Evolutionary conservation across 2,888 invertebrate genomes (phyloP), one percentile per base, ranked within the genome.

Genomic region (Torymus texanus): DNA sequence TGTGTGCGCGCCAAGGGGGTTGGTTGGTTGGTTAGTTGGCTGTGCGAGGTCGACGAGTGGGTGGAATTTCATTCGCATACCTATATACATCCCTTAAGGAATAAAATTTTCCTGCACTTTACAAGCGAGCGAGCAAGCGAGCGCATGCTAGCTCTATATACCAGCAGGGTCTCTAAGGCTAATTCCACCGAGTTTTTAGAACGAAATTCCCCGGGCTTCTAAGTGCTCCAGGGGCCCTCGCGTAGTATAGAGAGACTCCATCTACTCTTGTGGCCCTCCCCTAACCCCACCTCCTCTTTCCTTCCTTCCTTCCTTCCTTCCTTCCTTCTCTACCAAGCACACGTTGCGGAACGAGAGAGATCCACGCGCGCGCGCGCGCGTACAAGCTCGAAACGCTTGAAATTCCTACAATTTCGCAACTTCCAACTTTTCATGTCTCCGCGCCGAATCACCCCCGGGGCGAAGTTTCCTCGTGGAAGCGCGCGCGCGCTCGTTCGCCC

Each of bases 401-500:
- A 85, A 86, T 85, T 87, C 85, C 85, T 71, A 86, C 86, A 83
- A 87, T 87, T 87, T 87, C 86, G 86, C 88, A 86, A 87, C 85
- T 86, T 88, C 85, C 85, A 87, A 89, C 88, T 89, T 89, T 89
- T 89, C 89, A 89, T 88, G 87, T 86, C 86, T 84, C 85, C 83
- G 78, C 82, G 72, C 81, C 83, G 85, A 86, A 88, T 87, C 84
- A 84, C 84, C 84, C 82, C 75, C 71, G 79, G 78, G 71, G 67
- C 14, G 65, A 74, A 74, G 14, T 73, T 73, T 82, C 71, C 71
- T 71, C 59, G 70, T 51, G 55, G 11, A 11, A 12, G 65, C 12
- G 51, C 51, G 16, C 62, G 24, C 11, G 16, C 79, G 75, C 81
- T 83, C 84, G 79, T 81, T 81, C 75, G 13, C 83, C 85, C 88